Percentiles rank a stretch among this genome's conserved stretches.
Evolutionary conservation across 2,113 vertebrate genomes (phyloP).

Genomic region (Rhinogobius similis): DNA sequence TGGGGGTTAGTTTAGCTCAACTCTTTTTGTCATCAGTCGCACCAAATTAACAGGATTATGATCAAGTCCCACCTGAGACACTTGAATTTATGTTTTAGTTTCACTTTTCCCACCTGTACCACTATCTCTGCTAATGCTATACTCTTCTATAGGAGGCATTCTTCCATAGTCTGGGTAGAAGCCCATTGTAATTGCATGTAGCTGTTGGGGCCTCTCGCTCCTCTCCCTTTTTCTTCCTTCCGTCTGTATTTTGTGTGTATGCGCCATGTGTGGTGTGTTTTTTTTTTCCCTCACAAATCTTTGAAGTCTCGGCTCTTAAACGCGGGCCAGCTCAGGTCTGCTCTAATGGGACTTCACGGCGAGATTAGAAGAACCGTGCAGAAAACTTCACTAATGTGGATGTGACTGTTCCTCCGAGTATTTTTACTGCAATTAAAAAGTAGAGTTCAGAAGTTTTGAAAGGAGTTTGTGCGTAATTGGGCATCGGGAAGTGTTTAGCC

Average conservation of each 20-base stretch:
- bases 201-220: too few species aligned
- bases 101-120: too few species aligned
- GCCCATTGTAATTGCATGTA: too few species aligned
- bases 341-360: conserved; percentile 72
- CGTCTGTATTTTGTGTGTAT: conserved; percentile 10
- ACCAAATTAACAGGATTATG: too few species aligned
- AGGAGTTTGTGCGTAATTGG: conserved; percentile 30
- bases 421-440: conserved; percentile 50
- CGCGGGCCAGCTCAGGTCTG: conserved; percentile 79
- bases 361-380: conserved; percentile 76
- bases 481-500: conserved; percentile 18
- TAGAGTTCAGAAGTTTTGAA: conserved; percentile 31
- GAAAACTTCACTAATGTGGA: conserved; percentile 44
- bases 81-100: too few species aligned
- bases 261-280: conserved; percentile 47
- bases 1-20: too few species aligned
- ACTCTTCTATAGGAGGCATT: too few species aligned
- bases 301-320: conserved; percentile 81
- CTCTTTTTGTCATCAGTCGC: too few species aligned
- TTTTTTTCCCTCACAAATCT: conserved; percentile 64
- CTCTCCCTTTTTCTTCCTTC: too few species aligned
- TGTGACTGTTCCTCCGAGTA: conserved; percentile 33
- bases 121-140: too few species aligned
- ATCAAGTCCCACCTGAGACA: too few species aligned
- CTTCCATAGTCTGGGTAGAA: too few species aligned